Conservation (phyloP, 2,113 vertebrate genomes). For the Malurus alboscapulatus region DNA sequence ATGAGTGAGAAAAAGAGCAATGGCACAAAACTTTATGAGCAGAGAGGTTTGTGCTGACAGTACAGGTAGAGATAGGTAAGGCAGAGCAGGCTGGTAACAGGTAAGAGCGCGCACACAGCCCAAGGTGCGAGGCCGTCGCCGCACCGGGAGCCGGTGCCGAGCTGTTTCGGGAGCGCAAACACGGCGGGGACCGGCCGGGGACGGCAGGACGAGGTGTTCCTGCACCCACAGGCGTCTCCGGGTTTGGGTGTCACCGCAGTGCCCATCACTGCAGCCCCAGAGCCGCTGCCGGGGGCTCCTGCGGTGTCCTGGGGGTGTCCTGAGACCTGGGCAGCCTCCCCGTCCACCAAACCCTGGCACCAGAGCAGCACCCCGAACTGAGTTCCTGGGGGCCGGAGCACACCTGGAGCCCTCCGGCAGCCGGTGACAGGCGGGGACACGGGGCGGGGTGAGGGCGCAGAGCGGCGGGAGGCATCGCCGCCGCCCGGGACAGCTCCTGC, state of each 20-base stretch:
- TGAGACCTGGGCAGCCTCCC: not conserved
- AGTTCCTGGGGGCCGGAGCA: not conserved
- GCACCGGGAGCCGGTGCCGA: not conserved
- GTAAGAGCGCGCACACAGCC: not conserved
- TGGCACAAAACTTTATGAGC: not conserved
- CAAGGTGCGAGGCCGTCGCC: not conserved
- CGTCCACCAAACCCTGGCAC: fast-evolving
- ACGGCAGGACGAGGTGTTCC: not conserved
- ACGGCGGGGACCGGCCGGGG: not conserved
- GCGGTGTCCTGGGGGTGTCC: not conserved
- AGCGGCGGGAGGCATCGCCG: not conserved
- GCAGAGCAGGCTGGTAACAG: not conserved
- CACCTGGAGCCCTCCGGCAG: not conserved
- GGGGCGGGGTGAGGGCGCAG: not conserved
- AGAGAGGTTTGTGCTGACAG: not conserved
- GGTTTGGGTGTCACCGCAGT: fast-evolving
- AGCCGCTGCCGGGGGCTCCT: not conserved
- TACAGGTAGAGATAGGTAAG: not conserved
- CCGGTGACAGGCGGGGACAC: not conserved
- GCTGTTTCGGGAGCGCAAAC: not conserved
- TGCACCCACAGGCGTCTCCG: fast-evolving
- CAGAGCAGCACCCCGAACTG: fast-evolving
- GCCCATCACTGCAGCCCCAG: not conserved
- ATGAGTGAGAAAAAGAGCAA: not conserved
- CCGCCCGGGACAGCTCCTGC: not conserved